These are phyloP conservation scores for Seladonia tumulorum DNA, from an alignment of 2,888 invertebrate species.

Conservation along the genomic window DNA sequence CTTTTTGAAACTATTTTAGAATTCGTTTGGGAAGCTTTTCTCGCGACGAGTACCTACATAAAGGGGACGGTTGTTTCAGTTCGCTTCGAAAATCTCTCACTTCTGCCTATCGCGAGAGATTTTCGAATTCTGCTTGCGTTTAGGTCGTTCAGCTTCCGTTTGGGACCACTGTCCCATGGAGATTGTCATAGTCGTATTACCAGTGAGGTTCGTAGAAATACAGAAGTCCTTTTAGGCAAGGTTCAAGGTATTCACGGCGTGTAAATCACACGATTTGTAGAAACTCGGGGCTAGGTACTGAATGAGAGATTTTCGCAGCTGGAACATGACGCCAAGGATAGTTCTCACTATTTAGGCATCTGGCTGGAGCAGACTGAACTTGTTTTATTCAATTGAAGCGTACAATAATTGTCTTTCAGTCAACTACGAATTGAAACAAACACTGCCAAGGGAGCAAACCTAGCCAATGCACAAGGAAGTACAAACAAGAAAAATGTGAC, in stretches of 20 bases:
- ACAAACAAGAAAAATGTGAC: background rate
- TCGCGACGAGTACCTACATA: background rate
- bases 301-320: constrained; percentile 11
- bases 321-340: background rate
- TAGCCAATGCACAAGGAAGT: too few relatives aligned
- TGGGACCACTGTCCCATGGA: background rate
- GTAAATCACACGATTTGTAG: background rate
- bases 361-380: background rate
- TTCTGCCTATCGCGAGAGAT: background rate
- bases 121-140: background rate
- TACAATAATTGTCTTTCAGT: background rate
- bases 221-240: background rate
- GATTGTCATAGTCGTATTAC: background rate
- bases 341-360: background rate
- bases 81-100: constrained; percentile 8
- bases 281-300: background rate
- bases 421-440: background rate
- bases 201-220: background rate
- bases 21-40: background rate
- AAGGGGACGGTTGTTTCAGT: background rate
- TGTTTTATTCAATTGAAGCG: too few relatives aligned
- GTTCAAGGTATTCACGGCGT: background rate
- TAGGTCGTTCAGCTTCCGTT: background rate
- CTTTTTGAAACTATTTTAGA: background rate
- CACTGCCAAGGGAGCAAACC: too few relatives aligned